Conservation (phyloP, 2,888 invertebrate genomes). For the Diarsia brunnea region DNA sequence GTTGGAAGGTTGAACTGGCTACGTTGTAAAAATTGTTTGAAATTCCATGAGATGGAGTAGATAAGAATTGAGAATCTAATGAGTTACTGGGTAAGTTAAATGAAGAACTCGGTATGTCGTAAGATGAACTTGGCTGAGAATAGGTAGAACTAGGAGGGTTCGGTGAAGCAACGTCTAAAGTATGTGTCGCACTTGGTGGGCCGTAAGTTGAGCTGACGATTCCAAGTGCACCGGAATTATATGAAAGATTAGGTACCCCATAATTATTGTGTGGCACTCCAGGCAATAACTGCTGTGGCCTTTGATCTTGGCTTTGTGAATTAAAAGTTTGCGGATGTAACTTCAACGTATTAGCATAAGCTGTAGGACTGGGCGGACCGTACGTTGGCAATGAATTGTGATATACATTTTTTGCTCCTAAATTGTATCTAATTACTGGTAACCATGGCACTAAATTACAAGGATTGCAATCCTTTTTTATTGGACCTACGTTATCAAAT, state of each 20-base stretch:
- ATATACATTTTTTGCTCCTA: constrained; percentile 80
- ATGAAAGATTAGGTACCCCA: constrained; percentile 76
- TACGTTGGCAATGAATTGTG: constrained; percentile 82
- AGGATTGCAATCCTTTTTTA: constrained; percentile 92
- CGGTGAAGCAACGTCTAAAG: constrained; percentile 79
- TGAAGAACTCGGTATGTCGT: constrained; percentile 64
- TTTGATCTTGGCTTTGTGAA: constrained; percentile 69
- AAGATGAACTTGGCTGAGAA: constrained; percentile 73
- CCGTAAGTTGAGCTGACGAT: constrained; percentile 81
- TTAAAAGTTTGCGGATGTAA: constrained; percentile 77
- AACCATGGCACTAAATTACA: constrained; percentile 96
- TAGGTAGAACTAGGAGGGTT: constrained; percentile 75
- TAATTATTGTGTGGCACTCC: constrained; percentile 79
- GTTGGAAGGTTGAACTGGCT: constrained; percentile 73
- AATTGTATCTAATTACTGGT: constrained; percentile 91
- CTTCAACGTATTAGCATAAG: constrained; percentile 75
- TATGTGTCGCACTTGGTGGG: constrained; percentile 80
- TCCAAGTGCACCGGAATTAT: constrained; percentile 67
- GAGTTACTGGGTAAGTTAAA: constrained; percentile 52
- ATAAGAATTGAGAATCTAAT: constrained; percentile 61
- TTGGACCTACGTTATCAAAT: constrained; percentile 75
- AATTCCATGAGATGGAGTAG: constrained; percentile 61
- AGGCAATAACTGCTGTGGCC: constrained; percentile 71
- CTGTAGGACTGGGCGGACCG: constrained; percentile 85
- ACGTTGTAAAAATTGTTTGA: constrained; percentile 67